Percentiles rank a stretch among this genome's conserved stretches.
Evolutionary conservation across 2,888 invertebrate genomes (phyloP).

Genomic region (Cetonia aurata): DNA sequence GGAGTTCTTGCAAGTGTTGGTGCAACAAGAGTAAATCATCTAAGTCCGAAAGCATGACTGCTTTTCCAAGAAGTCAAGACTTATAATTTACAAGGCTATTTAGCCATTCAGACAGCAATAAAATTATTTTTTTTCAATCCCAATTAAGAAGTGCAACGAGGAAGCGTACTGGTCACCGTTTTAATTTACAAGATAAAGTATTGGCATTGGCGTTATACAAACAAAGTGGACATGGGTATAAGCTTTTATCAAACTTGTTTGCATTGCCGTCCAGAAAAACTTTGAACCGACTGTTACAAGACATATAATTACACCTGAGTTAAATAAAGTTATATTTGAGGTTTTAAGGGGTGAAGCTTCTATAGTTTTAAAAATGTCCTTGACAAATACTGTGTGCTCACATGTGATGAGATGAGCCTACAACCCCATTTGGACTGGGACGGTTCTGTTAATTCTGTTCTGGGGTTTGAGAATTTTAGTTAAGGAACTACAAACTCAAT

Average conservation of each 20-base stretch:
- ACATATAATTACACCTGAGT: slow-evolving; percentile 26
- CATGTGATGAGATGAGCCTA: slow-evolving; percentile 44
- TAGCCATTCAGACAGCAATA: too few relatives aligned
- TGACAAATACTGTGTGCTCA: slow-evolving; percentile 22
- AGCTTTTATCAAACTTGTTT: slow-evolving; percentile 44
- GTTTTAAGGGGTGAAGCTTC: not conserved
- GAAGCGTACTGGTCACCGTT: slow-evolving; percentile 47
- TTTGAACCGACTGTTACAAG: slow-evolving; percentile 22
- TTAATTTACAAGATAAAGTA: slow-evolving; percentile 48
- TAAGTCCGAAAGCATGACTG: too few relatives aligned
- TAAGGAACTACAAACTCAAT: not conserved
- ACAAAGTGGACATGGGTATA: slow-evolving; percentile 45
- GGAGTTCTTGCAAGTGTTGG: too few relatives aligned
- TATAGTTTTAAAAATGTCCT: too few relatives aligned
- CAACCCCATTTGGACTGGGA: slow-evolving; percentile 22
- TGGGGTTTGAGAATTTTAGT: slow-evolving; percentile 34
- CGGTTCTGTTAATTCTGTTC: slow-evolving; percentile 6
- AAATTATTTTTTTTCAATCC: slow-evolving; percentile 38
- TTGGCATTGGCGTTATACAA: slow-evolving; percentile 48
- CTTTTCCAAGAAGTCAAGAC: too few relatives aligned
- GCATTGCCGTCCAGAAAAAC: slow-evolving; percentile 44
- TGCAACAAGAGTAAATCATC: too few relatives aligned
- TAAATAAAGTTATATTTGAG: not conserved
- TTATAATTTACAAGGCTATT: too few relatives aligned
- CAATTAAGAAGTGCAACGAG: slow-evolving; percentile 41